These are phyloP conservation scores for Nephrotoma appendiculata DNA, from an alignment of 2,888 invertebrate genomes.

Conservation along the genomic window DNA sequence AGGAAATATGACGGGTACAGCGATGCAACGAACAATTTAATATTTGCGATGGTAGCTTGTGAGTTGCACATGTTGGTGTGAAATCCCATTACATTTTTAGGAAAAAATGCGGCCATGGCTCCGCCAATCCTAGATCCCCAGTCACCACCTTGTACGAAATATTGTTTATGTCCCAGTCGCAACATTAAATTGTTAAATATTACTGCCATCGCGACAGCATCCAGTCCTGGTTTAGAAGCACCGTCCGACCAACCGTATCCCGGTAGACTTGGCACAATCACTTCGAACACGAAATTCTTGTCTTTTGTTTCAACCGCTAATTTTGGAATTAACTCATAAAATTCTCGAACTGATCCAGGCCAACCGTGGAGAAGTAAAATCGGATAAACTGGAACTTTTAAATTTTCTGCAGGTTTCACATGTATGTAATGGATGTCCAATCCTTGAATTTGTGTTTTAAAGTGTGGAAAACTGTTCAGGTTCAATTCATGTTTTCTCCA, in stretches of 20 bases:
- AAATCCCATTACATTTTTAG: constrained; percentile 40
- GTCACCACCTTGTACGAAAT: constrained; percentile 63
- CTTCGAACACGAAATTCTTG: constrained; percentile 41
- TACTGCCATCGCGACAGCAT: constrained; percentile 38
- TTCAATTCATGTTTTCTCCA: constrained; percentile 51
- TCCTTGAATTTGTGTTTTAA: constrained; percentile 57
- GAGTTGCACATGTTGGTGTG: constrained; percentile 47
- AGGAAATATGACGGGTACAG: constrained; percentile 42
- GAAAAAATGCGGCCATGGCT: constrained; percentile 48
- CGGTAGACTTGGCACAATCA: constrained; percentile 38
- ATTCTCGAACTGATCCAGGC: constrained; percentile 78
- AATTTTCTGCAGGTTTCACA: constrained; percentile 37
- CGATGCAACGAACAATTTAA: constrained; percentile 35
- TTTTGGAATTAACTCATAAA: constrained; percentile 57
- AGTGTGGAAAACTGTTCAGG: constrained; percentile 64
- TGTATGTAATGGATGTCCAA: constrained; percentile 52
- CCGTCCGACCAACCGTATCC: constrained; percentile 34
- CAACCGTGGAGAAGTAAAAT: constrained; percentile 63
- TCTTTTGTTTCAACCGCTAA: constrained; percentile 36
- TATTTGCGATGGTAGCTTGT: constrained; percentile 20
- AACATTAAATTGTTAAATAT: constrained; percentile 52
- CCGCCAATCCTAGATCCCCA: constrained; percentile 58
- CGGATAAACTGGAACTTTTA: constrained; percentile 25
- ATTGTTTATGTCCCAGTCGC: constrained; percentile 46
- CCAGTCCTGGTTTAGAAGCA: constrained; percentile 40